These are phyloP conservation scores for Hippoglossus stenolepis DNA, from an alignment of 2,113 vertebrate genomes.

Conservation along the genomic window DNA sequence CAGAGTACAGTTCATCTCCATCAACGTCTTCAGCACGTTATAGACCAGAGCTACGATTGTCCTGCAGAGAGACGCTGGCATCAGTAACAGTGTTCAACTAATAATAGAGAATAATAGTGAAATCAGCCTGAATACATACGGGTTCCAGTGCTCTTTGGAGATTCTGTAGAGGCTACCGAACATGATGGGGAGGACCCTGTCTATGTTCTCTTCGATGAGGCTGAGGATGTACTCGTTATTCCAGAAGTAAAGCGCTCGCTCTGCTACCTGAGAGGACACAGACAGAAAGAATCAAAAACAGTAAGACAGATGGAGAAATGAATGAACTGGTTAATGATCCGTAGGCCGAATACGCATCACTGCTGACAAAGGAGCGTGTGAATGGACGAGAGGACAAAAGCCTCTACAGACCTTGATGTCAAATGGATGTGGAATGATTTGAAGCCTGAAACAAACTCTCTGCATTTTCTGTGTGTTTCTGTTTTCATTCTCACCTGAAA, in stretches of 20 bases:
- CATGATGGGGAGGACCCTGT: constrained; percentile 97
- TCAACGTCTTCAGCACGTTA: constrained; percentile 96
- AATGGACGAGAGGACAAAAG: no score
- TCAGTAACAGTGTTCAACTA: not conserved
- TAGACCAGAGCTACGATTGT: constrained; percentile 97
- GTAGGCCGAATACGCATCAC: not conserved
- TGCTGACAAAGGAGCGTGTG: not conserved
- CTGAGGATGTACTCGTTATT: constrained; percentile 99
- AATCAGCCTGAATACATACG: constrained; percentile 83
- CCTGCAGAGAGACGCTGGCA: constrained; percentile 71
- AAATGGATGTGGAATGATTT: not conserved
- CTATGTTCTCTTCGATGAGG: constrained; percentile 98
- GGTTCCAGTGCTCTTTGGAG: constrained; percentile 99
- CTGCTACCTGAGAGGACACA: constrained; percentile 88
- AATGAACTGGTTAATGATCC: not conserved
- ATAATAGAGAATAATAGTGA: no score
- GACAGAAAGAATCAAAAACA: not conserved
- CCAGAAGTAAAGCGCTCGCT: constrained; percentile 97
- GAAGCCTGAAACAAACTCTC: not conserved
- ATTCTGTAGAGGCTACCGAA: constrained; percentile 97
- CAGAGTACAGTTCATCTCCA: constrained; percentile 98
- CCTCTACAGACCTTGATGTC: not conserved
- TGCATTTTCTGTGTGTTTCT: not conserved
- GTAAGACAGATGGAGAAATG: not conserved
- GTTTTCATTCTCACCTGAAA: constrained; percentile 88